phyloP scores from a whole-genome alignment of 1,140 invertebrate genomes.

The Reticulitermes speratus region DNA sequence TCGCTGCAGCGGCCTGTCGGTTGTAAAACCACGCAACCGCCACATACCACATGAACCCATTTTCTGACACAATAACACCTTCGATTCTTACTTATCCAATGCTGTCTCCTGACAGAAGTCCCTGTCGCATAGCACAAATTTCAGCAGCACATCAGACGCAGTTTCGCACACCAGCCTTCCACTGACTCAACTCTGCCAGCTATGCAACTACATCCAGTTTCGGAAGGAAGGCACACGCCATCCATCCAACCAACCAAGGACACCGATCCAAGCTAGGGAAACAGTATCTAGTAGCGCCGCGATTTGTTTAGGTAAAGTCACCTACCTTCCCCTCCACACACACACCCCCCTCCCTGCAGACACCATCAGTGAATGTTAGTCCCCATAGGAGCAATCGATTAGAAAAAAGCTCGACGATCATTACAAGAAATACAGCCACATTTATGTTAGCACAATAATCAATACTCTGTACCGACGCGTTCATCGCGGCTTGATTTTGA shows the following conservation, averaged over 20 bases:
- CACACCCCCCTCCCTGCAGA: not conserved
- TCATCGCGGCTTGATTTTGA: too few relatives aligned
- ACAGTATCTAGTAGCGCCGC: conserved; percentile 25
- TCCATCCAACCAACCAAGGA: not conserved
- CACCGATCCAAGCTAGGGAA: conserved; percentile 11
- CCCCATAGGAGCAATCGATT: not conserved
- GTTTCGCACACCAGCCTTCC: not conserved
- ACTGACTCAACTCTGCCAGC: not conserved
- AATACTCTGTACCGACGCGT: not conserved
- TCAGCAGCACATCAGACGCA: not conserved
- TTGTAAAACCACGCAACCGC: not conserved
- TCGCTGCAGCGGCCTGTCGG: not conserved
- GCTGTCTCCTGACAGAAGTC: too few relatives aligned
- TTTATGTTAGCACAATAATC: not conserved
- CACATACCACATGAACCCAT: not conserved
- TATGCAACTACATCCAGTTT: not conserved
- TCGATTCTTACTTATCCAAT: too few relatives aligned
- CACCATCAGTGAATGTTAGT: not conserved
- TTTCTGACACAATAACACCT: too few relatives aligned
- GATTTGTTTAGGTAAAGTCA: not conserved
- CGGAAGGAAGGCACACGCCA: not conserved
- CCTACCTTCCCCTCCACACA: not conserved
- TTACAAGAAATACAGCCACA: not conserved
- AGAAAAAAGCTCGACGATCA: not conserved
- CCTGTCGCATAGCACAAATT: not conserved